These are phyloP conservation scores for Scarus forsteni DNA, from an alignment of 2,797 vertebrate species.

Conservation along the genomic window DNA sequence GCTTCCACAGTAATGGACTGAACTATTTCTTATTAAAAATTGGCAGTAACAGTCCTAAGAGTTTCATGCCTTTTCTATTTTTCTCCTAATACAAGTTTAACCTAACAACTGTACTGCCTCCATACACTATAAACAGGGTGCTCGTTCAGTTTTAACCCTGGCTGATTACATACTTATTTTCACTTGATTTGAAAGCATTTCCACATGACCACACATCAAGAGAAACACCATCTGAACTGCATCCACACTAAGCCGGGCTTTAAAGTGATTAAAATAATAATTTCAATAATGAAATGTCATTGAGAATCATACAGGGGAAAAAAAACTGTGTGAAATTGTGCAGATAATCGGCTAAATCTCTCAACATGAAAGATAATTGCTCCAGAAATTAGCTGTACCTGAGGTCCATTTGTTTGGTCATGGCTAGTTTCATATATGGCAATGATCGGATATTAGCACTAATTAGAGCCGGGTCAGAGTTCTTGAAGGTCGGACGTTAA, in stretches of 20 bases:
- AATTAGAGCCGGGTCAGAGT: conserved; percentile 99
- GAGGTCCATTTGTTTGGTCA: conserved; percentile 99
- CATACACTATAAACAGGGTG: neutral
- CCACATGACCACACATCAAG: conserved; percentile 44
- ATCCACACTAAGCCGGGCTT: conserved; percentile 75
- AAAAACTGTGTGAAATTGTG: conserved; percentile 98
- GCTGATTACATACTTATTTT: conserved; percentile 14
- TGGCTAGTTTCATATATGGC: conserved; percentile 98
- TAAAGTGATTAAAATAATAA: conserved; percentile 82
- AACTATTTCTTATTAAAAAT: too few species aligned
- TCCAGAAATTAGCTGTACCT: conserved; percentile 99
- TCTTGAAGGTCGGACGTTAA: conserved; percentile 99
- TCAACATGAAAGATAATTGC: conserved; percentile 99
- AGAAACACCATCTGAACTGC: conserved; percentile 45
- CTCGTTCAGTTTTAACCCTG: conserved; percentile 6
- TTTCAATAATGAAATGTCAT: conserved; percentile 84
- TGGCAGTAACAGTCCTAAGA: too few species aligned
- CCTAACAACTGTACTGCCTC: neutral
- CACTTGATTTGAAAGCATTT: conserved; percentile 46
- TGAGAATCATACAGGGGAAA: conserved; percentile 86
- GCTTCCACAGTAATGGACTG: too few species aligned
- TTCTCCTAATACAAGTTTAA: neutral
- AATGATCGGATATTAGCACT: conserved; percentile 97
- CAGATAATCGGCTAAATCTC: conserved; percentile 99
- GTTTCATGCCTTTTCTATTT: too few species aligned